Base-by-base conservation (phyloP, 2,888 invertebrate genomes). In the Nemapogon koenigi region DNA sequence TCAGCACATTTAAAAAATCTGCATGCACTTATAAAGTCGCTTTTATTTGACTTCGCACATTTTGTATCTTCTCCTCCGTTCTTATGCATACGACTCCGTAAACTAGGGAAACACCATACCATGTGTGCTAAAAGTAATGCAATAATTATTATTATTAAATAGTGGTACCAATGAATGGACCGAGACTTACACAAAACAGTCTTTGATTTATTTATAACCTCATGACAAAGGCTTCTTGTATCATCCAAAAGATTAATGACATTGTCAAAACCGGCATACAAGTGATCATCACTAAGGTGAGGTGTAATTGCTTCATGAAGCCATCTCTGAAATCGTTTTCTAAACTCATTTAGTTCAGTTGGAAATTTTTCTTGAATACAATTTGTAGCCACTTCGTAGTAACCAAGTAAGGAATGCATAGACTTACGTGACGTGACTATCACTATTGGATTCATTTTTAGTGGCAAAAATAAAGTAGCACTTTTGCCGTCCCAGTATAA, bases 401-500 rank as follows among this genome's bases (percentile, higher is more conserved):
- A 87, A 37, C 81, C 82, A 17, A 81, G 59, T 29, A 88, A 55
- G 15, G 72, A 63, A 38, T 69, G 62, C 7, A 62, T 56, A 1
- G 59, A 45, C 30, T 59, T 47, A 16, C 56, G 55, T 1, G 57
- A 55, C 2, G 51, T 45, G 3, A 78, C 46, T 13, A 53, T 43
- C 25, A 71, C 46, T 3, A 68, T 39, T 0, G 64, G 51, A 10
- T 53, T 41, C 29, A 62, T 61, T 48, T 73, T 82, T 36, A 86
- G 72, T 0, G 87, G 88, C 15, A 87, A 49, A 35, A 86, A 86
- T 50, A 88, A 81, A n/a, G 81, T 70, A 19, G 70, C 65, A 0
- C 81, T 72, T n/a, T 66, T 53, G 2, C 53, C 49, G 29, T 75
- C 66, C 59, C 85, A 82, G 48, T 83, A 83, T 25, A 87, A 72